phyloP scores from a whole-genome alignment of 2,113 vertebrate species.

The Paramormyrops kingsleyae region DNA sequence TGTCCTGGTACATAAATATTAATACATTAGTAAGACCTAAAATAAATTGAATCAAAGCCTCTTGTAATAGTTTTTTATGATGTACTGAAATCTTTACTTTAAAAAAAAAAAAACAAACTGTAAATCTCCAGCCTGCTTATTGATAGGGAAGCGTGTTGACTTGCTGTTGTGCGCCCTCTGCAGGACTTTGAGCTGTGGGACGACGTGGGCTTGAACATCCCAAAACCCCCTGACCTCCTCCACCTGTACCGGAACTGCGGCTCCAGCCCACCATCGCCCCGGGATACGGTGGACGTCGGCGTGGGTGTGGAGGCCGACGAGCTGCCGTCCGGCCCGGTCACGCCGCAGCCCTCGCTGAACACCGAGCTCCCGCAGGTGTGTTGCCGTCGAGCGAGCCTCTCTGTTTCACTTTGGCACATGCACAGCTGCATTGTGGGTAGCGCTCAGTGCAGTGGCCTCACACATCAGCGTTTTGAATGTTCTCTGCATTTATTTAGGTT shows the following conservation, averaged over 20 bases:
- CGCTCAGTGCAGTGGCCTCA: neutral
- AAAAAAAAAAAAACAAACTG: neutral
- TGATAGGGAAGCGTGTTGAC: neutral
- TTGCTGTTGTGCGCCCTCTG: neutral
- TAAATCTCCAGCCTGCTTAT: neutral
- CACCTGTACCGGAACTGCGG: constrained; percentile 92
- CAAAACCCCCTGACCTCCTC: constrained; percentile 88
- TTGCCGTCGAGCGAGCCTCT: too few species aligned
- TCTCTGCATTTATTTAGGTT: neutral
- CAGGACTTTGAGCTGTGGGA: constrained; percentile 99
- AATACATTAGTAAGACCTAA: neutral
- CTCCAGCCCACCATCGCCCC: constrained; percentile 59
- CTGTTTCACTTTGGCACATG: neutral
- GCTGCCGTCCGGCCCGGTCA: constrained; percentile 57
- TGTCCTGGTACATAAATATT: neutral
- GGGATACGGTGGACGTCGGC: constrained; percentile 74
- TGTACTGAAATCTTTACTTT: neutral
- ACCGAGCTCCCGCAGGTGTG: constrained; percentile 44
- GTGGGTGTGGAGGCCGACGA: constrained; percentile 77
- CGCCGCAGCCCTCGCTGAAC: constrained; percentile 45
- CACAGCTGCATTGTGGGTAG: neutral
- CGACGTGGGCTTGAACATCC: constrained; percentile 95
- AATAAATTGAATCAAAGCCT: neutral
- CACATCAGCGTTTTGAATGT: too few species aligned
- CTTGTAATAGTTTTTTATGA: neutral